Conservation (phyloP, 2,113 vertebrate genomes). For the Nannospalax galili region DNA sequence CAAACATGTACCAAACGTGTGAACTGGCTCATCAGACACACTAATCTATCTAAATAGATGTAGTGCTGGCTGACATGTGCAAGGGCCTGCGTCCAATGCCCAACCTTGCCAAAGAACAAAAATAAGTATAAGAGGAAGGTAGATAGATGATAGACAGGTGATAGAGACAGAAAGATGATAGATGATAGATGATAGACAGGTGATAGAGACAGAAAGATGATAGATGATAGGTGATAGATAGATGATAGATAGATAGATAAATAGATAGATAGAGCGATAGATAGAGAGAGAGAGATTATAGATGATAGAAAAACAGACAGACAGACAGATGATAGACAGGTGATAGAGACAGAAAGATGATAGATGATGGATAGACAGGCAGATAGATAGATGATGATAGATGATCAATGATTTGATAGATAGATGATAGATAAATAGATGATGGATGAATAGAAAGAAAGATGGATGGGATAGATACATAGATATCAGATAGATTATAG, state of each 20-base stretch:
- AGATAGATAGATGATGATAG: neutral
- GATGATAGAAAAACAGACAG: neutral
- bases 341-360: too few relatives aligned
- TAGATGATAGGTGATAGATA: neutral
- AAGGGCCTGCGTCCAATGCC: neutral
- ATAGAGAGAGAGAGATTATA: neutral
- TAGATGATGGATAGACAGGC: neutral
- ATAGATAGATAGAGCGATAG: neutral
- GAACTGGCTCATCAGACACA: accelerated
- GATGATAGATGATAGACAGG: neutral
- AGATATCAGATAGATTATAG: neutral
- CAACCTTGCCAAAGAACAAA: neutral
- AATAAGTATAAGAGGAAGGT: neutral
- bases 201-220: neutral
- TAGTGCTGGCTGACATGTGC: accelerated
- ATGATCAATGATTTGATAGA: neutral
- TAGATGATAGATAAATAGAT: neutral
- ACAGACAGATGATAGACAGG: neutral
- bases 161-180: neutral
- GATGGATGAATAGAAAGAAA: neutral
- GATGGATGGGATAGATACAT: neutral
- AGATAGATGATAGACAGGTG: neutral
- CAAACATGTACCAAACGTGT: accelerated
- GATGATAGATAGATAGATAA: neutral
- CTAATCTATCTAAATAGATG: accelerated